These are phyloP conservation scores for Villa cingulata DNA, from an alignment of 2,888 invertebrate genomes.

Conservation along the genomic window DNA sequence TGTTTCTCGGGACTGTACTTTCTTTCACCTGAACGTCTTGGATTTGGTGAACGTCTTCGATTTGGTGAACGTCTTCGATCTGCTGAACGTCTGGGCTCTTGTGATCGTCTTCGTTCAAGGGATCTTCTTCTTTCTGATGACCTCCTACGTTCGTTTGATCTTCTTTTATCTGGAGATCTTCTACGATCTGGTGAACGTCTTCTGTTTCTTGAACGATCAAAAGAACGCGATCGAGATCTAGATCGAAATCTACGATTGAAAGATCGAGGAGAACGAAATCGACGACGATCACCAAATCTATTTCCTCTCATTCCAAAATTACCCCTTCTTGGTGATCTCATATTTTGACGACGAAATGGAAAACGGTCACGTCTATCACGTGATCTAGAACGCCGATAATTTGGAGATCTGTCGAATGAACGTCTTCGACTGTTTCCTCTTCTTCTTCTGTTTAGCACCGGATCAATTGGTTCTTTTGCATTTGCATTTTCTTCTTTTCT, in stretches of 20 bases:
- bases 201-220: slow-evolving; percentile 27
- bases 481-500: slow-evolving; percentile 17
- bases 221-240: slow-evolving; percentile 18
- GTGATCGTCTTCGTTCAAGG: not conserved
- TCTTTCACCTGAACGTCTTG: too few species aligned
- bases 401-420: slow-evolving; percentile 4
- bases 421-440: slow-evolving; percentile 2
- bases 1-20: too few species aligned
- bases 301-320: slow-evolving; percentile 23
- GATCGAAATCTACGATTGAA: slow-evolving; percentile 17
- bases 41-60: not conserved
- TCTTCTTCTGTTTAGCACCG: not conserved
- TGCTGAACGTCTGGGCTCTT: slow-evolving; percentile 18
- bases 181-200: slow-evolving; percentile 25
- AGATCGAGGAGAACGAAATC: slow-evolving; percentile 3
- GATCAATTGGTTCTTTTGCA: slow-evolving; percentile 3
- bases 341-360: slow-evolving; percentile 19
- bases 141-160: slow-evolving; percentile 21
- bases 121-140: slow-evolving; percentile 23
- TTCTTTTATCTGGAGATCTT: slow-evolving; percentile 16
- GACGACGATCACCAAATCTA: slow-evolving; percentile 3
- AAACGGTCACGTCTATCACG: slow-evolving; percentile 23
- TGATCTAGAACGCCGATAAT: slow-evolving; percentile 10
- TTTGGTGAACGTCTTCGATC: slow-evolving; percentile 15
- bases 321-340: slow-evolving; percentile 26